Conservation (phyloP, 2,888 invertebrate species). For the Perithous albicinctus region DNA sequence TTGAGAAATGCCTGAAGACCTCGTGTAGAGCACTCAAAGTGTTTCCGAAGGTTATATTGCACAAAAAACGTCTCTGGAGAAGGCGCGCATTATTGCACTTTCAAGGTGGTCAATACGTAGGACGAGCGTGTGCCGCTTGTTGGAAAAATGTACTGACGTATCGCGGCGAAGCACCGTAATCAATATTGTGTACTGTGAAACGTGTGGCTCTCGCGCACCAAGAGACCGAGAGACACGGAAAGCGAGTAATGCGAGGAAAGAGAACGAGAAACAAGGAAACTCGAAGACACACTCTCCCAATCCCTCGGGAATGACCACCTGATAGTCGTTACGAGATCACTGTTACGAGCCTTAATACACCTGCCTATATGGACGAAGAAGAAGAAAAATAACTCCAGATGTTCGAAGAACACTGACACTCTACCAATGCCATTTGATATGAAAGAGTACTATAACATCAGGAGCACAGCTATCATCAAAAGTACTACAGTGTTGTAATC, state of each 20-base stretch:
- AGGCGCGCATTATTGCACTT: conserved; percentile 38
- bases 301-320: conserved; percentile 61
- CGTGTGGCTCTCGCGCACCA: conserved; percentile 3
- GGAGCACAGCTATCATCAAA: background rate
- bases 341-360: conserved; percentile 15
- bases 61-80: conserved; percentile 30
- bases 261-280: background rate
- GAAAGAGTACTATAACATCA: background rate
- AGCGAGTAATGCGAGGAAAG: conserved; percentile 14
- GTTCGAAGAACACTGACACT: background rate
- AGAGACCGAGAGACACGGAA: conserved; percentile 17
- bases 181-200: conserved; percentile 36
- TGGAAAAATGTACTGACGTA: conserved; percentile 41
- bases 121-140: background rate
- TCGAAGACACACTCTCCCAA: conserved; percentile 20
- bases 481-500: background rate
- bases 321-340: conserved; percentile 54
- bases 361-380: background rate
- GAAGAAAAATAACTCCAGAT: conserved; percentile 8
- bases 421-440: conserved; percentile 24
- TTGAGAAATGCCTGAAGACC: conserved; percentile 27
- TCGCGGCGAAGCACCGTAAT: conserved; percentile 48
- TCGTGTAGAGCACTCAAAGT: conserved; percentile 22
- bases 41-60: conserved; percentile 37
- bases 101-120: conserved; percentile 32